phyloP scores from a whole-genome alignment of 1,140 invertebrate genomes.

The Drosophila ohnishii region DNA sequence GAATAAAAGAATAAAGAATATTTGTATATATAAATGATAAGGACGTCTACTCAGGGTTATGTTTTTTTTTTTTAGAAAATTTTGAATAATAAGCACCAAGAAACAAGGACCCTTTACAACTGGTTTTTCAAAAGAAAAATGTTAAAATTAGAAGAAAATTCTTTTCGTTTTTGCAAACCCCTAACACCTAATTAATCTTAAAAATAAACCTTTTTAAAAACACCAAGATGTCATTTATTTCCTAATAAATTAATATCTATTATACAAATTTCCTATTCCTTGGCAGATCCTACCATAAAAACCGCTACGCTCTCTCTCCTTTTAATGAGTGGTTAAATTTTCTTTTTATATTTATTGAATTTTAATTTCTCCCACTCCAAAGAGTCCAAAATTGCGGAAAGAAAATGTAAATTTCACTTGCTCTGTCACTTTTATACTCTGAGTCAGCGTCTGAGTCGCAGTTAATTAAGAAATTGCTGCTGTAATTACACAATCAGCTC shows the following conservation, averaged over 20 bases:
- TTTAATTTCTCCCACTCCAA: slow-evolving; percentile 12
- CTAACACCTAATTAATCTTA: neutral
- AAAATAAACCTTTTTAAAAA: neutral
- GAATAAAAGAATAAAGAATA: too few species aligned
- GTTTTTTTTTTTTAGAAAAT: too few species aligned
- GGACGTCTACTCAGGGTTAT: too few species aligned
- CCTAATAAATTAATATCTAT: neutral
- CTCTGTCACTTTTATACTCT: slow-evolving; percentile 50
- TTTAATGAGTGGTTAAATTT: slow-evolving; percentile 1
- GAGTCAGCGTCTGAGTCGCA: slow-evolving; percentile 38
- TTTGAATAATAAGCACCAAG: too few species aligned
- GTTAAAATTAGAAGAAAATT: neutral
- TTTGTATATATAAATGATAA: too few species aligned
- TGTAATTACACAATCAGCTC: slow-evolving; percentile 71
- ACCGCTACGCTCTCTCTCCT: neutral
- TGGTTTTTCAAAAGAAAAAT: neutral
- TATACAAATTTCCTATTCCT: neutral
- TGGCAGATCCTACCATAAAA: neutral
- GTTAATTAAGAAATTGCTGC: slow-evolving; percentile 76
- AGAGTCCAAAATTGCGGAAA: slow-evolving; percentile 15
- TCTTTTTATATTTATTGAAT: slow-evolving; percentile 25
- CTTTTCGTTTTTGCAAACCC: too few species aligned
- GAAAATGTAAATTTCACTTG: slow-evolving; percentile 37
- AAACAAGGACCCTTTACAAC: neutral
- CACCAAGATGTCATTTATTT: neutral